Evolutionary conservation across 2,113 vertebrate species (phyloP).

Genomic region (Nibea coibor): DNA sequence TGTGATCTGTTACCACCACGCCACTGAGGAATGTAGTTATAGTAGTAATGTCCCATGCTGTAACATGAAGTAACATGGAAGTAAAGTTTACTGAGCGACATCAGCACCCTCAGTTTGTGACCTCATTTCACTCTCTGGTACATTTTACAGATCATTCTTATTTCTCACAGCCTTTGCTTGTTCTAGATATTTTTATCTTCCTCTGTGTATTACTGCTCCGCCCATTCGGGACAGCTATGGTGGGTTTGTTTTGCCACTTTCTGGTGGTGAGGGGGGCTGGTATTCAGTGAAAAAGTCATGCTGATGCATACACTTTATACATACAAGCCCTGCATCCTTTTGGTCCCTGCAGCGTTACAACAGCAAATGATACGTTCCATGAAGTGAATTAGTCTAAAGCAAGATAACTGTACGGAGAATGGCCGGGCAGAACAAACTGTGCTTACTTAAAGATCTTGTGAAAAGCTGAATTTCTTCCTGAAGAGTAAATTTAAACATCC

Average conservation of each 20-base stretch:
- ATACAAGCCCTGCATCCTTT: not conserved
- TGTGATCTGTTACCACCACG: too few species aligned
- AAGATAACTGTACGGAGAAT: not conserved
- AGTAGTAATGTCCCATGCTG: too few species aligned
- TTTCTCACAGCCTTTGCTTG: not conserved
- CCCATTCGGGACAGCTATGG: too few species aligned
- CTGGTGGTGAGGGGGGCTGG: too few species aligned
- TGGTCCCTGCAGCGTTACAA: not conserved
- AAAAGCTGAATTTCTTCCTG: not conserved
- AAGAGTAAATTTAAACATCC: not conserved
- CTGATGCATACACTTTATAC: not conserved
- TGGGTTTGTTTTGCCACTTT: too few species aligned
- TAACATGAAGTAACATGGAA: too few species aligned
- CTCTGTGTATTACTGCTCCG: not conserved
- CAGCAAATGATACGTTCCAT: not conserved
- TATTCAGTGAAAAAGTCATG: not conserved
- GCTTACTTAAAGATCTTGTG: not conserved
- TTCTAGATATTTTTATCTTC: not conserved
- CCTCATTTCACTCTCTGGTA: not conserved
- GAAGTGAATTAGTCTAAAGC: not conserved
- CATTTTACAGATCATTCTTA: too few species aligned
- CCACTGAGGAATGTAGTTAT: too few species aligned
- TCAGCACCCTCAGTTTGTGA: too few species aligned
- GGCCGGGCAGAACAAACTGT: not conserved
- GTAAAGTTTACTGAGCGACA: too few species aligned